These are phyloP conservation scores for Hetaerina americana DNA, from an alignment of 1,140 invertebrate species.

Conservation along the genomic window DNA sequence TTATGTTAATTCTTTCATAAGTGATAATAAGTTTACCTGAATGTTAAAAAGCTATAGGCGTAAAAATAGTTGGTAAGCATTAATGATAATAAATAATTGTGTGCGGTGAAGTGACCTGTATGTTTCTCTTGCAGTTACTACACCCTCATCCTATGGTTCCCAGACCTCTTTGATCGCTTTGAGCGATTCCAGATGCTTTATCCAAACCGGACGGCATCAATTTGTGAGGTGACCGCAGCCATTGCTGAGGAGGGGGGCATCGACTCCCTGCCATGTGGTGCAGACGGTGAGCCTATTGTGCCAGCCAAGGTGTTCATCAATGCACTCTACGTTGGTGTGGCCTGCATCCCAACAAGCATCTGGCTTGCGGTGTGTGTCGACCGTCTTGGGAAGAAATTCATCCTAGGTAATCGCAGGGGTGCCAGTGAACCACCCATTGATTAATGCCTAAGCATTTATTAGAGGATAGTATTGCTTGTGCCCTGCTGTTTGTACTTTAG, in stretches of 20 bases:
- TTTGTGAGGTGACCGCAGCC: not conserved
- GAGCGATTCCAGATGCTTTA: conserved; percentile 43
- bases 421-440: no score
- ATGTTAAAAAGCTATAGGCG: no score
- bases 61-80: no score
- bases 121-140: conserved; percentile 46
- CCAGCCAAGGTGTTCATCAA: conserved; percentile 42
- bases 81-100: not conserved
- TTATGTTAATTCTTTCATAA: no score
- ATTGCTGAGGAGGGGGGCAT: not conserved
- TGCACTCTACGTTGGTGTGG: conserved; percentile 55
- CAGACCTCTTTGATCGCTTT: conserved; percentile 57
- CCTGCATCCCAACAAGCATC: conserved; percentile 57
- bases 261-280: not conserved
- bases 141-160: conserved; percentile 73
- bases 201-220: not conserved
- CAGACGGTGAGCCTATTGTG: not conserved
- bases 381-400: conserved; percentile 38
- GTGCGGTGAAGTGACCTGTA: not conserved
- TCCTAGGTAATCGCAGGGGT: conserved; percentile 22
- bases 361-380: conserved; percentile 57
- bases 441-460: no score
- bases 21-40: no score
- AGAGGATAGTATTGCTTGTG: no score
- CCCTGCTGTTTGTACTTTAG: no score